Conservation (phyloP, 2,888 invertebrate genomes). For the Heliconius charithonia region DNA sequence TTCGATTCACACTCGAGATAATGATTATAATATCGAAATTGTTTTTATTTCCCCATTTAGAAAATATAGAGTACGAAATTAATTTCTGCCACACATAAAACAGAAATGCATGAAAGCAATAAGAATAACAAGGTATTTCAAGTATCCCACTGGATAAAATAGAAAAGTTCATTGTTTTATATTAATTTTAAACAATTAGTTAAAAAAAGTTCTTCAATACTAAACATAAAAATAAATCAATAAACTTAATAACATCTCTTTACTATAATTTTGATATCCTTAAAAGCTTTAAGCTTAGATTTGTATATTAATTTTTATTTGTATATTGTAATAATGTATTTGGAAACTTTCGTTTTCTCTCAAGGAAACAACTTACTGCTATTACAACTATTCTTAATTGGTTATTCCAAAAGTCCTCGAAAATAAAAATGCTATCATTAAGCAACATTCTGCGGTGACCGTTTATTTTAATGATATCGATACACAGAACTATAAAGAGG, state of each 20-base stretch:
- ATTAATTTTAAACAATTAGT: no score
- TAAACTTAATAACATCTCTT: no score
- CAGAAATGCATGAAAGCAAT: no score
- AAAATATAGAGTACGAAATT: not conserved
- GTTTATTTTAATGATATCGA: slow-evolving; percentile 4
- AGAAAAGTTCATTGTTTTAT: no score
- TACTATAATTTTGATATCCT: not conserved
- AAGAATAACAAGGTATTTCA: no score
- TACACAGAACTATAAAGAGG: slow-evolving; percentile 21
- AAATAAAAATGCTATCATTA: slow-evolving; percentile 5
- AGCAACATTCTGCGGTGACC: slow-evolving; percentile 23
- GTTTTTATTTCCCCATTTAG: not conserved
- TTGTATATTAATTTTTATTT: not conserved
- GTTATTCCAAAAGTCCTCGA: not conserved
- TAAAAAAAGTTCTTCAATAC: no score
- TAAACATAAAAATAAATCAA: no score
- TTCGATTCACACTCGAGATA: not conserved
- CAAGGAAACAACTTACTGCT: no score
- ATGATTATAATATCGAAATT: no score
- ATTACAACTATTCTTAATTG: not conserved
- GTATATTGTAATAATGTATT: no score
- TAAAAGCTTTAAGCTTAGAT: not conserved
- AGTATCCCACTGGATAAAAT: no score
- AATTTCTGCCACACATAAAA: not conserved
- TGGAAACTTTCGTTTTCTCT: no score